Evolutionary conservation across 2,113 vertebrate species (phyloP).

Genomic region (Thoracochromis brauschi): DNA sequence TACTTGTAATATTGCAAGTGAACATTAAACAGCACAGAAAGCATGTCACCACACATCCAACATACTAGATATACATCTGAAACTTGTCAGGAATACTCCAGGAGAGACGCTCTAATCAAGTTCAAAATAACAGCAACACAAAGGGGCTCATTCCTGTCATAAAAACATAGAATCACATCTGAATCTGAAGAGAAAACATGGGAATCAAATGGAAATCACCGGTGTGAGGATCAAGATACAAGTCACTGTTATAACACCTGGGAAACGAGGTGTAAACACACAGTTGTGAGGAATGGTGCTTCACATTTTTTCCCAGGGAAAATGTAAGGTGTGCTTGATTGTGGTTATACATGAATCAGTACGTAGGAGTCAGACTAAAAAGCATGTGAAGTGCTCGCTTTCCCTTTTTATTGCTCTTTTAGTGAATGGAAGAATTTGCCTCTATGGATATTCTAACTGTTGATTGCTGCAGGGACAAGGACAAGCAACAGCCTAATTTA

Average conservation of each 20-base stretch:
- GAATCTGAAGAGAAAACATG: background rate
- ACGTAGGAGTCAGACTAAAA: background rate
- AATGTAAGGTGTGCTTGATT: background rate
- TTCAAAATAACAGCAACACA: background rate
- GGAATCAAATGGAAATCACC: background rate
- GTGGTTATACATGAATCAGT: background rate
- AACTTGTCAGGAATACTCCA: background rate
- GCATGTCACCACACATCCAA: background rate
- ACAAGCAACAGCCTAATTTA: background rate
- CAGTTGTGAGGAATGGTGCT: background rate
- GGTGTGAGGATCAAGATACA: background rate
- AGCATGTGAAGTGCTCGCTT: rapidly evolving
- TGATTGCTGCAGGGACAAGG: background rate
- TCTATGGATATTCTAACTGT: background rate
- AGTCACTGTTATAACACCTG: background rate
- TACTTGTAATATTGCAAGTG: background rate
- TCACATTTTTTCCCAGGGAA: background rate
- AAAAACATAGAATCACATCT: background rate
- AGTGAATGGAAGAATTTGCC: background rate
- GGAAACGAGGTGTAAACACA: background rate
- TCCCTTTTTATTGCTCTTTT: background rate
- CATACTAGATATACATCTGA: background rate
- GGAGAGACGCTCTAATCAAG: background rate
- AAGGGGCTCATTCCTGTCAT: background rate
- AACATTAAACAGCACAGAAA: background rate